Evolutionary conservation across 2,113 vertebrate species (phyloP).

Genomic region (Oophaga pumilio): DNA sequence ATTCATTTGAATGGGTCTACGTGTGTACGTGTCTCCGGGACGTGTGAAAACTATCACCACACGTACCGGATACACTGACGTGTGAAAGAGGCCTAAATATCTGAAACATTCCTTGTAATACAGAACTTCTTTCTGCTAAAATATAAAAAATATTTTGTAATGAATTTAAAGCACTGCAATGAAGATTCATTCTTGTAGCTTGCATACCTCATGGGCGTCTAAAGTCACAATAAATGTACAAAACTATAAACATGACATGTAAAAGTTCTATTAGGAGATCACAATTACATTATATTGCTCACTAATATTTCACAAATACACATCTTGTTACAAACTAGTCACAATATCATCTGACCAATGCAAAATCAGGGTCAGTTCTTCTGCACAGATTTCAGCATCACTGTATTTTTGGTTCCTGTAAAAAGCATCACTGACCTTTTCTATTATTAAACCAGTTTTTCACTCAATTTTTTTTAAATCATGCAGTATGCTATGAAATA

Average conservation of each 20-base stretch:
- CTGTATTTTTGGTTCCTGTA: background rate
- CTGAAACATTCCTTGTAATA: background rate
- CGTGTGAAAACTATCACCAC: too few relatives aligned
- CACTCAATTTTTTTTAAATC: too few relatives aligned
- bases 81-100: too few relatives aligned
- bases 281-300: background rate
- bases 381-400: background rate
- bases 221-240: background rate
- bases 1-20: too few relatives aligned
- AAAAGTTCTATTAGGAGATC: background rate
- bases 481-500: too few relatives aligned
- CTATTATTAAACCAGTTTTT: background rate
- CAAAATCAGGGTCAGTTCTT: background rate
- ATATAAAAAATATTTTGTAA: background rate
- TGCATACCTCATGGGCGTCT: background rate
- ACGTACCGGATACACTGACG: too few relatives aligned
- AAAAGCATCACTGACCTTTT: background rate
- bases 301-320: background rate
- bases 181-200: background rate
- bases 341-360: background rate
- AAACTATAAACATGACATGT: background rate
- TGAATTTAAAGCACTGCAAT: background rate
- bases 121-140: background rate
- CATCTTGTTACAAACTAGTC: background rate
- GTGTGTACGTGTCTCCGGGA: too few relatives aligned